Base-by-base conservation (phyloP, 2,888 invertebrate species). In the Tetropium fuscum region DNA sequence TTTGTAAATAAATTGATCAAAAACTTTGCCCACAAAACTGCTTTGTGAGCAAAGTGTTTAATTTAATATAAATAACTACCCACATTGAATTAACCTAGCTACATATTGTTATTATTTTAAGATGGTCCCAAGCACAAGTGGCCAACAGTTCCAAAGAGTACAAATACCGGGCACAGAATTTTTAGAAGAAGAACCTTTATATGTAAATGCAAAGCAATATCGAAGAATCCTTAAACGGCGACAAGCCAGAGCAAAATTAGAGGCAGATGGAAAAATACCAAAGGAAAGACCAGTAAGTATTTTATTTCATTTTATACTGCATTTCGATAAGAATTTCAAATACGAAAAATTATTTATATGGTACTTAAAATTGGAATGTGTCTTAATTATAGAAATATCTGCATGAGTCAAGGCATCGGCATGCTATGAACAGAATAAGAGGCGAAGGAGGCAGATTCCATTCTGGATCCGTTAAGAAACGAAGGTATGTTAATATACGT, bases 151-250 rank as follows among this genome's bases (percentile, higher is more conserved):
- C 75, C 87, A 84, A 80, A 83, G 85, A 70, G 86, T 89, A 60
- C 88, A 87, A 30, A 80, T 88, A 53, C 85, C 87, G 1, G 85
- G 85, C 53, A 85, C 88, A 1, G 87, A 88, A 74, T 85, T 88
- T 34, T 83, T 91, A 0, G 97, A 97, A 78, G 98, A 98, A 77
- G 97, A 98, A 75, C 95, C 98, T 0, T 84, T 99, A 11, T 99
- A 98, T 80, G 99, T 99, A 0, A 99, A 99, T 84, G 98, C 98
- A 15, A 93, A 98, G 76, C 99, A 99, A 80, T 99, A 98, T 83
- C 92, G 96, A 78, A 87, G 98, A 60, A 99, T 99, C 76, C 84
- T 99, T 45, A 98, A 98, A 81, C 85, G 98, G 27, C 84, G 99
- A 38, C 95, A 95, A 73, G 98, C 98, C 0, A 83, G 99, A 47